These are phyloP conservation scores for Pantala flavescens DNA, from an alignment of 1,140 invertebrate species.

Conservation along the genomic window DNA sequence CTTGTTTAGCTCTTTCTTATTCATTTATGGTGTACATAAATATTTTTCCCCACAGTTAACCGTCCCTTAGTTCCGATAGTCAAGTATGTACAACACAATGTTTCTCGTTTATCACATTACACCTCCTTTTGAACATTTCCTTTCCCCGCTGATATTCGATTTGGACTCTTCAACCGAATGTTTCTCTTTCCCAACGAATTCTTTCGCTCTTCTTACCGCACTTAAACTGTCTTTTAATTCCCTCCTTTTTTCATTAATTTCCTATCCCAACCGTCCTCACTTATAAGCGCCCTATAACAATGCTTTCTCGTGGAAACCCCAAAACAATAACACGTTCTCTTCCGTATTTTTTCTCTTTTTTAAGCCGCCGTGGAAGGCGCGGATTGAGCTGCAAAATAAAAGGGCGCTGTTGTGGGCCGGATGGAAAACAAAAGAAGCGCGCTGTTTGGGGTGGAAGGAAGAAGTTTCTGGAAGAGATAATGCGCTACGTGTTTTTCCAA, in stretches of 20 bases:
- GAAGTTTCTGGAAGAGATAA: neutral
- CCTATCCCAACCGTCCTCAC: neutral
- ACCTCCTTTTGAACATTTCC: too few relatives aligned
- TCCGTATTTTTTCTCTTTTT: neutral
- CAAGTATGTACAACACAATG: too few relatives aligned
- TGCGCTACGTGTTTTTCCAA: neutral
- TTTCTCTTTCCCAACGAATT: too few relatives aligned
- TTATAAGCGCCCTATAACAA: neutral
- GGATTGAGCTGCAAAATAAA: neutral
- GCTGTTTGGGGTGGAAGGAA: neutral
- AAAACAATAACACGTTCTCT: constrained; percentile 1
- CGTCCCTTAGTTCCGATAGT: too few relatives aligned
- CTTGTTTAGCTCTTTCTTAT: too few relatives aligned
- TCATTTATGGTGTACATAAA: too few relatives aligned
- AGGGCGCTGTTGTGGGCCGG: neutral
- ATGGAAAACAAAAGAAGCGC: neutral
- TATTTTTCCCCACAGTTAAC: too few relatives aligned
- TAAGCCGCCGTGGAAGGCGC: constrained; percentile 5
- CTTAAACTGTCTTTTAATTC: neutral
- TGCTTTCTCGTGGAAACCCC: neutral
- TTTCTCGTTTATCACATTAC: too few relatives aligned
- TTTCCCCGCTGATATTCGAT: too few relatives aligned
- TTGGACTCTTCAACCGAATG: too few relatives aligned
- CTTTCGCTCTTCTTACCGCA: too few relatives aligned
- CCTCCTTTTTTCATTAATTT: neutral